phyloP scores from a whole-genome alignment of 1,140 invertebrate species.

The Brachionus koreanus region DNA sequence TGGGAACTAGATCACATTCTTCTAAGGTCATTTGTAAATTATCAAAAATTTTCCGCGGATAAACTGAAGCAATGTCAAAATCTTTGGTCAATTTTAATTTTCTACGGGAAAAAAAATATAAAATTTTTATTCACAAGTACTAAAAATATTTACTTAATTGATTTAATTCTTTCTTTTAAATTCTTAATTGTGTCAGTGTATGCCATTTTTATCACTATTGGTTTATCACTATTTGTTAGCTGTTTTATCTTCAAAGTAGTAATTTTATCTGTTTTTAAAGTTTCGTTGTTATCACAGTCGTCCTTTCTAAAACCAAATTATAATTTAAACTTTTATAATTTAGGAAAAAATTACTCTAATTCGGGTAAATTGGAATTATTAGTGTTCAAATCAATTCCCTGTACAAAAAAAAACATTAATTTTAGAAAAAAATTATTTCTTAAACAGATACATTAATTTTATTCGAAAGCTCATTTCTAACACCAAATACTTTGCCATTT shows the following conservation, averaged over 20 bases:
- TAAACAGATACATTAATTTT: neutral
- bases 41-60: constrained; percentile 31
- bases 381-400: neutral
- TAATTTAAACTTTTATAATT: neutral
- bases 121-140: neutral
- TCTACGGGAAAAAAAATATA: neutral
- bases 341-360: neutral
- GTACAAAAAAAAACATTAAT: neutral
- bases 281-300: neutral
- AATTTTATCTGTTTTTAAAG: neutral
- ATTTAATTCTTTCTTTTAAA: constrained; percentile 4
- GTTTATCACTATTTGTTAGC: neutral
- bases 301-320: neutral
- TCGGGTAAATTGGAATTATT: neutral
- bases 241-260: constrained; percentile 17
- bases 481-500: constrained; percentile 55
- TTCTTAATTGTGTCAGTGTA: constrained; percentile 26
- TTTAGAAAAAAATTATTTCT: neutral
- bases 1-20: constrained; percentile 11
- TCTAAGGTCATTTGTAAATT: constrained; percentile 11
- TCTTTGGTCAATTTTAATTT: neutral
- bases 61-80: constrained; percentile 20
- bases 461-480: constrained; percentile 46
- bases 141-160: neutral
- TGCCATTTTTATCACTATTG: neutral